Base-by-base conservation (phyloP, 2,797 vertebrate species). In the Falco columbarius region DNA sequence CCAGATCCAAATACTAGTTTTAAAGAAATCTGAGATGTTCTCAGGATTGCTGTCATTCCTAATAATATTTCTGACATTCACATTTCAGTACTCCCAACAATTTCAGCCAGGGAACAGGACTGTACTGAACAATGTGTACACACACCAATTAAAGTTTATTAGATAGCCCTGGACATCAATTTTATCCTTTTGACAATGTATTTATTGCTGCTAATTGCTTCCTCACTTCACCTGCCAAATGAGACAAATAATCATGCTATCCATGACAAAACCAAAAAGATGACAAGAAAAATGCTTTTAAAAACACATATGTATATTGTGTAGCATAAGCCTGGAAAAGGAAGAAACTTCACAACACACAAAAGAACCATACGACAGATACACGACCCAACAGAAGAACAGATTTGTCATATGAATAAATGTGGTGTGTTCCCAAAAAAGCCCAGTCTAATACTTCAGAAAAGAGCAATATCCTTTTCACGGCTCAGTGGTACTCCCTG, bases 391-490 rank as follows among this genome's bases (percentile, higher is more conserved):
- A 81, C 6, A 86, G 51, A 72, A 90, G 42, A 94, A 81, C 15
- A 81, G 46, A 88, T 86, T 59, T 81, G 70, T 80, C 70, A 80
- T 38, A 49, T 30, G 44, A 74, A 42, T 62, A 94, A 85, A 52
- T 15, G n/a, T 22, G n/a, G 5, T 10, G 6, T 65, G 26, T 61
- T 92, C 59, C 58, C 81, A 59, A 91, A 93, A 82, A 38, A 3
- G 0, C 11, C 26, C n/a, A 46, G 44, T 71, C 66, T 62, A 73
- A 62, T 84, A 55, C 24, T 93, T 81, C n/a, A 80, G 47, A 79
- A 87, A 92, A 96, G 24, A 90, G 63, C 71, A 93, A 89, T 87
- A 92, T 91, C 86, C 74, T 89, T 63, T 89, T 94, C 74, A 85
- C 16, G 74, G 89, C 71, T 93, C 92, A 54, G 59, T 94, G 86